Conservation (phyloP, 2,888 invertebrate species). For the Hedya salicella region DNA sequence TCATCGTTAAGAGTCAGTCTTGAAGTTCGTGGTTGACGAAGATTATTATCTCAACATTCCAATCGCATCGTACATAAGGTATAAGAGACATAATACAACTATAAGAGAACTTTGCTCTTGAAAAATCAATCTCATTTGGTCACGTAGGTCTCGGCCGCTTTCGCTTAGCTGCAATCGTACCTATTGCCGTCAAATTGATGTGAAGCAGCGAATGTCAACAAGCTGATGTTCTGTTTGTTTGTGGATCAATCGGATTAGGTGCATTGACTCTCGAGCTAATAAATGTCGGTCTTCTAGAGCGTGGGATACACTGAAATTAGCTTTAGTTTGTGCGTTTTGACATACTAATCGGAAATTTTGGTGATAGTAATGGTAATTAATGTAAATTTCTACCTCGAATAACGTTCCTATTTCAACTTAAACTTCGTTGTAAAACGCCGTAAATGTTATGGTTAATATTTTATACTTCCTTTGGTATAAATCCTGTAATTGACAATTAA, state of each 20-base stretch:
- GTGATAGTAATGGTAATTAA: background rate
- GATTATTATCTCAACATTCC: too few relatives aligned
- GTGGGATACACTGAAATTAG: slow-evolving; percentile 24
- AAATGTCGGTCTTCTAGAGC: slow-evolving; percentile 21
- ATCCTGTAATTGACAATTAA: too few relatives aligned
- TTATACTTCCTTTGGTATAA: too few relatives aligned
- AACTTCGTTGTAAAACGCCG: too few relatives aligned
- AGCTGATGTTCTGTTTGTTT: slow-evolving; percentile 1
- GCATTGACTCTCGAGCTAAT: slow-evolving; percentile 18
- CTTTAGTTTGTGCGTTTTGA: slow-evolving; percentile 4
- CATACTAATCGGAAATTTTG: background rate
- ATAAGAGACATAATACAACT: too few relatives aligned
- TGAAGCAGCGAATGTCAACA: slow-evolving; percentile 30
- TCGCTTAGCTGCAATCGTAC: slow-evolving; percentile 3
- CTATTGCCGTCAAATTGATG: slow-evolving; percentile 13
- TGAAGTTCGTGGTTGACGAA: too few relatives aligned
- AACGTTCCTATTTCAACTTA: background rate
- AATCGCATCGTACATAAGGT: too few relatives aligned
- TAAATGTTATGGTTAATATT: too few relatives aligned
- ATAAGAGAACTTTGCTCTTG: slow-evolving; percentile 35
- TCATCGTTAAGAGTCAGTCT: too few relatives aligned
- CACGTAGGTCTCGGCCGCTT: slow-evolving; percentile 40
- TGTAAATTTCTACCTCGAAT: background rate
- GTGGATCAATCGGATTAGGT: slow-evolving; percentile 23
- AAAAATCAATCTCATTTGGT: slow-evolving; percentile 34